These are phyloP conservation scores for Pecten maximus DNA, from an alignment of 2,888 invertebrate genomes.

Conservation along the genomic window DNA sequence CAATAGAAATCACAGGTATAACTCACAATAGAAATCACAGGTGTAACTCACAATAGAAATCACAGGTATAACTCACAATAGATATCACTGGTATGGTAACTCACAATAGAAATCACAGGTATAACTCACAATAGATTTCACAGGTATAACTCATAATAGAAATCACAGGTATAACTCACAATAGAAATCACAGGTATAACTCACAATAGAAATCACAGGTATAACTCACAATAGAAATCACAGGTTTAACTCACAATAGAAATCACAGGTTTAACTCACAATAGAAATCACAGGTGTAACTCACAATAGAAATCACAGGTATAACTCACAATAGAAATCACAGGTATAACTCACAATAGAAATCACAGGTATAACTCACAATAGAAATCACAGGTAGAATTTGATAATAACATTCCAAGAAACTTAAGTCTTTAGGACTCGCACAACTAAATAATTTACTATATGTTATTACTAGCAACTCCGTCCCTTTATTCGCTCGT, in stretches of 20 bases:
- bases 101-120: background rate
- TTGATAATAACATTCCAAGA: no score
- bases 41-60: background rate
- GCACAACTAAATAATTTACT: no score
- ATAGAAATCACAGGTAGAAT: no score
- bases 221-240: no score
- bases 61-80: background rate
- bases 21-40: background rate
- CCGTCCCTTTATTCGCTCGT: no score
- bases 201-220: no score
- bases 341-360: background rate
- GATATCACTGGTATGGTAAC: background rate
- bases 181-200: background rate
- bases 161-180: background rate
- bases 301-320: no score
- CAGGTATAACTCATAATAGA: background rate
- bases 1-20: background rate
- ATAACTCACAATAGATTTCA: background rate
- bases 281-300: no score
- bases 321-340: background rate
- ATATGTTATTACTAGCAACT: no score
- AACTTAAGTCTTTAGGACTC: no score
- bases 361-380: background rate
- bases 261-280: no score
- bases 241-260: no score